Evolutionary conservation across 2,113 vertebrate species (phyloP).

Genomic region (Ceyx melanurus): DNA sequence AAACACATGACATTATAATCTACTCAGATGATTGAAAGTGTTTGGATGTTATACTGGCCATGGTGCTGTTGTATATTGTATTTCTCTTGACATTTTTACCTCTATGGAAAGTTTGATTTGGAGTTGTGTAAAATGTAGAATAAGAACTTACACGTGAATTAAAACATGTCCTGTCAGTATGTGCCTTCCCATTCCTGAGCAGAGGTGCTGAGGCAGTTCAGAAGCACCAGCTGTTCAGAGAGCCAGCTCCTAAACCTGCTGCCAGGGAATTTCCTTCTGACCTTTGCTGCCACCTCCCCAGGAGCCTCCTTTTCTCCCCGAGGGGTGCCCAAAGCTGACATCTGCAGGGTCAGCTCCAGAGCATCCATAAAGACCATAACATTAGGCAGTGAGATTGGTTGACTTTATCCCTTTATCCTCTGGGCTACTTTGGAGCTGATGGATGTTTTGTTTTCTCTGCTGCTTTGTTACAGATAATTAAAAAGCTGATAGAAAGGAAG

Average conservation of each 20-base stretch:
- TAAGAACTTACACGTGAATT: neutral
- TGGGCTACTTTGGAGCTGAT: neutral
- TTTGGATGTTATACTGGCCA: neutral
- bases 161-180: neutral
- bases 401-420: neutral
- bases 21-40: neutral
- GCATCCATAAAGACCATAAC: neutral
- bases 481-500: conserved; percentile 98
- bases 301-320: neutral
- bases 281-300: neutral
- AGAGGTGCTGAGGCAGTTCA: neutral
- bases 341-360: neutral
- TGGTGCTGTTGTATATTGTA: neutral
- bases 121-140: neutral
- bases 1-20: neutral
- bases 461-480: conserved; percentile 90
- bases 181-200: neutral
- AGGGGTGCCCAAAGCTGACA: neutral
- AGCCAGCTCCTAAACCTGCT: neutral
- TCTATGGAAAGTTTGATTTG: neutral
- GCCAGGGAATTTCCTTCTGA: neutral
- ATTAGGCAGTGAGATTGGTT: neutral
- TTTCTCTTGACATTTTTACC: neutral
- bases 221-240: neutral
- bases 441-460: neutral